Percentiles rank a stretch among this genome's conserved stretches.
phyloP scores from a whole-genome alignment of 2,113 vertebrate species.

The Seriola rivoliana region DNA sequence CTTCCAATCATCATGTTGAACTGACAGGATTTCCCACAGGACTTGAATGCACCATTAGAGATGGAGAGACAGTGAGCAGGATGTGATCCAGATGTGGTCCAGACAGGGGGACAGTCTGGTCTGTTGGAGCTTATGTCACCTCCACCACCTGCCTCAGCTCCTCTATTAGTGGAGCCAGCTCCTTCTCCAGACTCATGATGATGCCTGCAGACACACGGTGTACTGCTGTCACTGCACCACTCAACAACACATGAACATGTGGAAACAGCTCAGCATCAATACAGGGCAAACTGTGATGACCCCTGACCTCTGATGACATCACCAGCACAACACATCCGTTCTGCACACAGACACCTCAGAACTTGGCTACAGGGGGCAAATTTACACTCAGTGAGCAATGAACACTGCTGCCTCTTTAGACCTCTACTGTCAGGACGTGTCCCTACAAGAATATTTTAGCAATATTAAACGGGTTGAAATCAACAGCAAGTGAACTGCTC shows the following conservation, averaged over 20 bases:
- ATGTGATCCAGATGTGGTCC: neutral
- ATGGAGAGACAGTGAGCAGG: slow-evolving; percentile 1
- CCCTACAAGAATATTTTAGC: no score
- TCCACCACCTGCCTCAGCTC: slow-evolving; percentile 96
- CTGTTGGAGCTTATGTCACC: slow-evolving; percentile 83
- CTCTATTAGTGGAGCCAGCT: slow-evolving; percentile 92
- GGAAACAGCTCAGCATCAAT: no score
- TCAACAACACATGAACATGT: neutral
- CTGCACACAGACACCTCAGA: neutral
- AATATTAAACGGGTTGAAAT: no score
- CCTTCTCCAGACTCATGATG: slow-evolving; percentile 97
- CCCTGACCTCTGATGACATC: neutral
- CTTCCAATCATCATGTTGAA: neutral
- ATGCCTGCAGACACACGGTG: slow-evolving; percentile 85
- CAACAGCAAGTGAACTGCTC: no score
- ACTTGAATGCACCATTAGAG: slow-evolving; percentile 22
- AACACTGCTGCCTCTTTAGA: no score
- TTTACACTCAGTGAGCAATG: no score
- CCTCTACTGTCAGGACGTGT: no score
- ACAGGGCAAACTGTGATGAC: neutral
- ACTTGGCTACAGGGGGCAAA: no score
- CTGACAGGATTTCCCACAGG: neutral
- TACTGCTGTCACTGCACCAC: neutral
- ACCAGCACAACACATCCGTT: neutral
- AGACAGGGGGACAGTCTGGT: neutral